Evolutionary conservation across 2,113 vertebrate genomes (phyloP), one percentile per base, ranked within the genome.

Genomic region (Gavialis gangeticus): DNA sequence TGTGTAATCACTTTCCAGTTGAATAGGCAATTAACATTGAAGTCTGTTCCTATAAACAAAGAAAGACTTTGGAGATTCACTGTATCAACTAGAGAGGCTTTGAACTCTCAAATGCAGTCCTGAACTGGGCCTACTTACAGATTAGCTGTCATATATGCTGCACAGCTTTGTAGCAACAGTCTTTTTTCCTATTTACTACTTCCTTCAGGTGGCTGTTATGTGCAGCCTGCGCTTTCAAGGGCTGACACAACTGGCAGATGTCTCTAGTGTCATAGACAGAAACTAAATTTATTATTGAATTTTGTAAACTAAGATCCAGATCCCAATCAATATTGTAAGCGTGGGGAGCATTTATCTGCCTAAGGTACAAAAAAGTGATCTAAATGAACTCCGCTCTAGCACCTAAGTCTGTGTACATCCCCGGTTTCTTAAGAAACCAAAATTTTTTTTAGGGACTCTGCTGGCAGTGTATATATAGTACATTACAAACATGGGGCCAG

Each of bases 21-120:
- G 2, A 86, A 2, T 30, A 11, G 28, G 12, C 1, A 0, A 3
- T 1, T 63, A 28, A 34, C 75, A 25, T 0, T 28, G 10, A 3
- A 82, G 8, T 30, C 30, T 71, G 21, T 12, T 71, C 55, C 67
- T 46, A n/a, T 73, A 69, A 73, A 83, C 13, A 8, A 17, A 1
- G 4, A 1, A 13, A 2, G 1, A 19, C 6, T 19, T 75, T 34
- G 62, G 4, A 75, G 24, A 19, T 27, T 27, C 25, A 80, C 3
- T 55, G 2, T 83, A 19, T 8, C 25, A 62, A 8, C 34, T 62
- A 37, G n/a, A 27, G 6, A 63, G n/a, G 63, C 85, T 15, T 73
- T 75, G 19, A 57, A 78, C 30, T 64, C 6, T 85, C 30, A 46
- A 5, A 5, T 80, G 87, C 2, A 0, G 81, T 94, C 11, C 30